A percentile compares a stretch with the other conserved stretches of the same genome.
These are phyloP conservation scores for Enteromius trimaculatus DNA, from an alignment of 2,797 vertebrate species.

Conservation along the genomic window DNA sequence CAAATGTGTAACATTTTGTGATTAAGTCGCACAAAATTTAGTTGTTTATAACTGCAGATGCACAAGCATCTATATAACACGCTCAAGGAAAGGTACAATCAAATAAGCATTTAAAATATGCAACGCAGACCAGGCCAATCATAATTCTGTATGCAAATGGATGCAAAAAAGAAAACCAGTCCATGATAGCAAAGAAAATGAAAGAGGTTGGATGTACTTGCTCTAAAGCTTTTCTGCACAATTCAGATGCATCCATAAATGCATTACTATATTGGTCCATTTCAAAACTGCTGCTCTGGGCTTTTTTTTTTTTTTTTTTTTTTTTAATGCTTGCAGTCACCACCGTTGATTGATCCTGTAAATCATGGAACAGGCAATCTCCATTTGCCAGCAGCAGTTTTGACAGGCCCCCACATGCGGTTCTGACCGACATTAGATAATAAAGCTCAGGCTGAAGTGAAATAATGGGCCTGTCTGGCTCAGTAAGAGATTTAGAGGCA, in stretches of 20 bases:
- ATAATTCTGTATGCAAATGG: background rate
- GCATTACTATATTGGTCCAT: conserved; percentile 8
- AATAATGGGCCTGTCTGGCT: conserved; percentile 57
- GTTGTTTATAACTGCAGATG: background rate
- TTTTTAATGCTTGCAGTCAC: conserved; percentile 17
- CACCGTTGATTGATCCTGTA: conserved; percentile 47
- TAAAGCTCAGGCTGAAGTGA: conserved; percentile 48
- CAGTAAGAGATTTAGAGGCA: conserved; percentile 52
- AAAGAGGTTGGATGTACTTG: background rate
- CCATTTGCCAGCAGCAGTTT: conserved; percentile 14
- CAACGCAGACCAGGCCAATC: background rate
- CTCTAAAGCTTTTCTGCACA: conserved; percentile 33
- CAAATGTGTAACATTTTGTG: background rate
- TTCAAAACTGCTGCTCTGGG: conserved; percentile 16
- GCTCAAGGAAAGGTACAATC: background rate
- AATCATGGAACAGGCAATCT: conserved; percentile 53
- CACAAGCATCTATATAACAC: background rate
- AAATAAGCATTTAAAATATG: background rate
- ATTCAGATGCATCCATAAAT: conserved; percentile 25
- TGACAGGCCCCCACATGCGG: conserved; percentile 23
- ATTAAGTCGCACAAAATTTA: background rate
- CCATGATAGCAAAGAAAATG: background rate
- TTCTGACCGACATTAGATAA: conserved; percentile 50
- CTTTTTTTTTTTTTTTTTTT: conserved; percentile 11
- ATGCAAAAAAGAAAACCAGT: background rate